Conservation (phyloP, 2,113 vertebrate genomes). For the Circaetus cinerascens region DNA sequence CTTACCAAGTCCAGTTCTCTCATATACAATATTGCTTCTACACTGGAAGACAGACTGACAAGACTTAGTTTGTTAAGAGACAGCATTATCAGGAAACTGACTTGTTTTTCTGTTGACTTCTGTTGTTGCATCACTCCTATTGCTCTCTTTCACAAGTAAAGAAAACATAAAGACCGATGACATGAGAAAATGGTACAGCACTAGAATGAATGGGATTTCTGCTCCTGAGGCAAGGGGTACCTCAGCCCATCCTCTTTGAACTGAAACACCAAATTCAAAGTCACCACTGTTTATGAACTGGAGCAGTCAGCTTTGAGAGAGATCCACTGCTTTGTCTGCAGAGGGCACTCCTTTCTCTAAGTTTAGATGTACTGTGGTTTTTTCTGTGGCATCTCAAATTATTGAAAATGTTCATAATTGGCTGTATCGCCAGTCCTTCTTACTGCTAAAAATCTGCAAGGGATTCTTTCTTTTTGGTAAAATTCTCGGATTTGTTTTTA, state of each 20-base stretch:
- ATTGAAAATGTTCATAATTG: neutral
- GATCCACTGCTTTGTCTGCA: neutral
- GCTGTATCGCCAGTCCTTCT: neutral
- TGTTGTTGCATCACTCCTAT: neutral
- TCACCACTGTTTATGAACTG: neutral
- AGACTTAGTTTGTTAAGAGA: neutral
- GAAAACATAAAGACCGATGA: neutral
- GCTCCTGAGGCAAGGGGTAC: neutral
- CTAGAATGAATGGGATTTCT: neutral
- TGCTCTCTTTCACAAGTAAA: neutral
- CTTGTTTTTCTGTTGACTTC: neutral
- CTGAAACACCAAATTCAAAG: neutral
- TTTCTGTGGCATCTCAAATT: neutral
- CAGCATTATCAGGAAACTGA: neutral
- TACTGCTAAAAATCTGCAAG: neutral
- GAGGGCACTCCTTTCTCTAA: neutral
- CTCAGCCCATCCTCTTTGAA: neutral
- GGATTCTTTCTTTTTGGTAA: neutral
- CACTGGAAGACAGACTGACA: neutral
- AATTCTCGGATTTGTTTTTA: neutral
- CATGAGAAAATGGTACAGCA: neutral
- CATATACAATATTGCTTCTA: accelerated
- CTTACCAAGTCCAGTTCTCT: neutral
- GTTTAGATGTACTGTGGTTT: neutral
- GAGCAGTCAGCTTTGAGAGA: neutral